These are phyloP conservation scores for Sthenelais limicola DNA, from an alignment of 2,888 invertebrate species.

Conservation along the genomic window DNA sequence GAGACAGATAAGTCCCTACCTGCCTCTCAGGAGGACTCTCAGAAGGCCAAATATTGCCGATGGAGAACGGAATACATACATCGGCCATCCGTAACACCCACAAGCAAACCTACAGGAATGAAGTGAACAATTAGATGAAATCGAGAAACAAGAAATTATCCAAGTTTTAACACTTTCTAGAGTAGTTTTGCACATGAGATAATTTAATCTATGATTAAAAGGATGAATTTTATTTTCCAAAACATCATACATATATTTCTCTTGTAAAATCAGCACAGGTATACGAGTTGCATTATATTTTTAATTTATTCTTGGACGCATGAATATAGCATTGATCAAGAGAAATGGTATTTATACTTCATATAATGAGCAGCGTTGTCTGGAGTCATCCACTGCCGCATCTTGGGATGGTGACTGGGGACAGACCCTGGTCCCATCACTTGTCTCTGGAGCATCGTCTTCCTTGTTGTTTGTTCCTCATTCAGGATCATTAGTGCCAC, in stretches of 20 bases:
- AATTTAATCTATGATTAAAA: too few relatives aligned
- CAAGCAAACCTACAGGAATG: constrained; percentile 40
- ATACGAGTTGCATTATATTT: too few relatives aligned
- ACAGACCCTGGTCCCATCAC: neutral
- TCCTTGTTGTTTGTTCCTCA: constrained; percentile 41
- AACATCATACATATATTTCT: too few relatives aligned
- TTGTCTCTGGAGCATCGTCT: neutral
- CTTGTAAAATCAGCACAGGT: too few relatives aligned
- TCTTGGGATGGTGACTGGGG: constrained; percentile 2
- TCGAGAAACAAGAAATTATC: too few relatives aligned
- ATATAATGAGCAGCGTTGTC: constrained; percentile 43
- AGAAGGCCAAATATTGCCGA: constrained; percentile 29
- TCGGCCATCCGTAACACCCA: constrained; percentile 49
- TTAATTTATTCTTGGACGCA: too few relatives aligned
- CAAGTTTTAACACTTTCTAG: too few relatives aligned
- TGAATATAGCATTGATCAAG: too few relatives aligned
- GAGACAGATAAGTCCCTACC: constrained; percentile 22
- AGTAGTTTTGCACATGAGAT: too few relatives aligned
- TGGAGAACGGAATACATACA: constrained; percentile 41
- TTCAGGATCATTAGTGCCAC: constrained; percentile 44
- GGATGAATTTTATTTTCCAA: too few relatives aligned
- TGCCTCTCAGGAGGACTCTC: constrained; percentile 34
- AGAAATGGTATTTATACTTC: too few relatives aligned
- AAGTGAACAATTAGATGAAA: too few relatives aligned
- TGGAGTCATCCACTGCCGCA: constrained; percentile 45